A percentile compares a stretch with the other conserved stretches of the same genome.
Conservation (phyloP, 1,140 invertebrate genomes). For the Drosophila tsacasi region DNA sequence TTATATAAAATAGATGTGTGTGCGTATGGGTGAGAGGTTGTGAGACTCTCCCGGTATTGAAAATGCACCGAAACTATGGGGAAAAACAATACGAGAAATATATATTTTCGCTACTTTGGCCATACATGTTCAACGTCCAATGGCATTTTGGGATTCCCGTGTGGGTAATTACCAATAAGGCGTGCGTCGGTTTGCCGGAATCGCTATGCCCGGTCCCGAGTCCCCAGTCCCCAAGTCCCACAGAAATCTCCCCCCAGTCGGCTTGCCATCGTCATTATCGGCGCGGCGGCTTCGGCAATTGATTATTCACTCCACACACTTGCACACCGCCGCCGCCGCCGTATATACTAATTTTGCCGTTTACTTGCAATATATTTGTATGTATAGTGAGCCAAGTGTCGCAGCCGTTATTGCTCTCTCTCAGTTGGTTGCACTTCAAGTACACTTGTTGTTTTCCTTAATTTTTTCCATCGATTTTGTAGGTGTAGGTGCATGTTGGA, state of each 20-base stretch:
- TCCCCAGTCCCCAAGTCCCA: neutral
- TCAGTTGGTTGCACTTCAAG: slow-evolving; percentile 29
- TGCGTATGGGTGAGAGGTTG: neutral
- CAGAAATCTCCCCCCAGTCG: slow-evolving; percentile 13
- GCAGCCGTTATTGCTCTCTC: slow-evolving; percentile 30
- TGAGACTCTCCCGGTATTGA: slow-evolving; percentile 8
- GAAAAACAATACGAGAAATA: slow-evolving; percentile 53
- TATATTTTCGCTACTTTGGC: slow-evolving; percentile 28
- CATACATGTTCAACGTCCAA: slow-evolving; percentile 47
- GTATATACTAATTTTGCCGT: slow-evolving; percentile 5
- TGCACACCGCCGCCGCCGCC: slow-evolving; percentile 9
- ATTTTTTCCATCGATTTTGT: neutral
- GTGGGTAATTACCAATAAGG: slow-evolving; percentile 74
- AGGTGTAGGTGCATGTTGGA: neutral
- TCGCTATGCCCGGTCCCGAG: slow-evolving; percentile 7
- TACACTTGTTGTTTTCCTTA: slow-evolving; percentile 17
- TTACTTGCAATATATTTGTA: neutral
- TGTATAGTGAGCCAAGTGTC: slow-evolving; percentile 15
- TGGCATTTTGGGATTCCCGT: slow-evolving; percentile 75
- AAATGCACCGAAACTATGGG: slow-evolving; percentile 39
- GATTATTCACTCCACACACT: slow-evolving; percentile 71
- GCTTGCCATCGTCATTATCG: slow-evolving; percentile 38
- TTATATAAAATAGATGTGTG: slow-evolving; percentile 50
- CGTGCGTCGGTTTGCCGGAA: slow-evolving; percentile 38
- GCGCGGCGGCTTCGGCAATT: slow-evolving; percentile 58